Percentiles rank a stretch among this genome's conserved stretches.
These are phyloP conservation scores for Bothrops alternatus DNA, from an alignment of 2,797 vertebrate genomes.

Conservation along the genomic window DNA sequence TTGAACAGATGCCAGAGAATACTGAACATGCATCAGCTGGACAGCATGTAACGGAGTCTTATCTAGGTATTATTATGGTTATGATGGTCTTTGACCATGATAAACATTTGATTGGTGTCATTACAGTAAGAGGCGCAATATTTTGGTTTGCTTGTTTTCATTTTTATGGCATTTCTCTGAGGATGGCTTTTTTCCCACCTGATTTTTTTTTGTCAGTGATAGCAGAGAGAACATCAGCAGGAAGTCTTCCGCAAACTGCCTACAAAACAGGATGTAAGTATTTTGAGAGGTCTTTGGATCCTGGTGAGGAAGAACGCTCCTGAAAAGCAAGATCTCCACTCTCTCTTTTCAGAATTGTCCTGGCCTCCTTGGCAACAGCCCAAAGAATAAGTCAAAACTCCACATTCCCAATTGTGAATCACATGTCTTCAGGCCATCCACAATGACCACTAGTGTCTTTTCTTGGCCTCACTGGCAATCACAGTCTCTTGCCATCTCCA, in stretches of 20 bases:
- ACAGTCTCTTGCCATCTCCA: not conserved
- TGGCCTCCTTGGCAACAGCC: not conserved
- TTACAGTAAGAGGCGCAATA: not conserved
- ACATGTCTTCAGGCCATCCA: not conserved
- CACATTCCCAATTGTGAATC: not conserved
- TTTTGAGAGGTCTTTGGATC: not conserved
- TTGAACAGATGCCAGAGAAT: not conserved
- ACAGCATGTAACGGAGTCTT: not conserved
- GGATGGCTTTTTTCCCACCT: constrained; percentile 3
- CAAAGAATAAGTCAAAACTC: not conserved
- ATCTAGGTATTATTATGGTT: not conserved
- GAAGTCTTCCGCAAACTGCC: not conserved
- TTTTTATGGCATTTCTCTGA: not conserved
- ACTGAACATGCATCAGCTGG: not conserved
- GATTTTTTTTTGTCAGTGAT: not conserved
- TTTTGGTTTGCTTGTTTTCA: not conserved
- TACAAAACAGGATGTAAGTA: not conserved
- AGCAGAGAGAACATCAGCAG: not conserved
- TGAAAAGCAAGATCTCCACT: not conserved
- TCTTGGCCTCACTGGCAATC: not conserved
- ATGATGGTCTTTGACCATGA: not conserved
- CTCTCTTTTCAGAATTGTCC: not conserved
- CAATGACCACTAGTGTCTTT: not conserved
- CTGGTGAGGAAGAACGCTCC: not conserved
- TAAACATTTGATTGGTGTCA: not conserved